Evolutionary conservation across 2,888 invertebrate genomes (phyloP), one percentile per base, ranked within the genome.

Genomic region (Plebejus melissa): DNA sequence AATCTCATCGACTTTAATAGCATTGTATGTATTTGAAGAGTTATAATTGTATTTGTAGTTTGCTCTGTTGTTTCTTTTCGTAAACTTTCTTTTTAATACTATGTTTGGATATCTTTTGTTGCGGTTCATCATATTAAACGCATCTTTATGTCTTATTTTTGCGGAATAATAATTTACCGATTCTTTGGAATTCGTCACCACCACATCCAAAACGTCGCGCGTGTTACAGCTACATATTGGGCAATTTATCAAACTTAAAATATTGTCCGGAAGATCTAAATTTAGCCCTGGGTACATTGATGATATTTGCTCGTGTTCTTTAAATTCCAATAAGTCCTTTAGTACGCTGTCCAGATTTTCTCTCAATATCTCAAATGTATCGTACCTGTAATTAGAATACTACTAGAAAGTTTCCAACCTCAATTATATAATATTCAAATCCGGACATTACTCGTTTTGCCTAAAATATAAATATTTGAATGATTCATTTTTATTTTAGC

Each of bases 291-390:
- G 93, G 82, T 91, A 92, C 60, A 78, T 76, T 78, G 87, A 87
- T 9, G 79, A 54, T 11, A 90, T 76, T 3, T 82, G 58, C 81
- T 92, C 91, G 70, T 82, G 77, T 2, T 76, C 75, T 79, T 94
- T 93, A 78, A 95, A 94, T 80, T 96, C 95, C 46, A 97, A 87
- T 16, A 97, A 88, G 80, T 96, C 95, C 83, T 94, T 95, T 69
- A 97, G 87, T 1, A 96, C 95, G 0, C 94, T 84, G 83, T 97
- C 96, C 72, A 97, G 89, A 81, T 97, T 97, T 90, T 98, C 97
- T 81, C 97, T 94, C 6, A 98, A 91, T 94, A 97, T 97, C 91
- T 98, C 98, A 86, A 98, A 98, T 0, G 97, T 98, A 82, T 98
- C 98, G 87, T 97, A 98, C 4, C 94, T 94, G 83, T 76, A 89